Evolutionary conservation across 1,140 invertebrate species (phyloP), one percentile per base, ranked within the genome.

Genomic region (Scaptomyza pallida): DNA sequence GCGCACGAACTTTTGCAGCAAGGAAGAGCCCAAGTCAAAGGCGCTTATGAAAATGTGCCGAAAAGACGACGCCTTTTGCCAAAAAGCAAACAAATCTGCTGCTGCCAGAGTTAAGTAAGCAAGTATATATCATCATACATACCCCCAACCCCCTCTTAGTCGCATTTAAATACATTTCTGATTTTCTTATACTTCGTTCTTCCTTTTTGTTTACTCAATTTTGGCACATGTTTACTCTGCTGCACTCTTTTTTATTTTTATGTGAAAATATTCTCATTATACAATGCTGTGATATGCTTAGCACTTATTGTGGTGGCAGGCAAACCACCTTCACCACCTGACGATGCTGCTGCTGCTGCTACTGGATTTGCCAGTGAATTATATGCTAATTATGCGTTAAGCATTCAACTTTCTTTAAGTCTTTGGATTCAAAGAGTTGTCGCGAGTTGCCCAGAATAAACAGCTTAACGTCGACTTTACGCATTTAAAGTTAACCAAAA

Each of bases 311-410:
- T n/a, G 33, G 33, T 37, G 33, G 33, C 3, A 30, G 26, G 5
- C 2, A 33, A n/a, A n/a, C n/a, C n/a, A n/a, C n/a, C n/a, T n/a
- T 8, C n/a, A 60, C 19, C 37, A 30, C 26, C 26, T 30, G 21
- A 15, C 10, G 30, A 15, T 37, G 16, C 40, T 62, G 52, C 56
- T n/a, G 72, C 67, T n/a, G n/a, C n/a, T n/a, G n/a, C n/a, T n/a
- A n/a, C n/a, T n/a, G 76, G 80, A 76, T 83, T 83, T 83, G 55
- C 62, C 56, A 48, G 68, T 44, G 76, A 80, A 72, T 83, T 80
- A 73, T 83, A 86, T 83, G 80, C 77, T 83, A 83, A 83, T 86
- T 83, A 81, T 75, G 44, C 72, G 76, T 68, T 79, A 83, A 79
- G 76, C 78, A 45, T 76, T 68, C 40, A 82, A 83, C 79, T 82